Evolutionary conservation across 2,113 vertebrate species (phyloP), one percentile per base, ranked within the genome.

Genomic region (Carlito syrichta): DNA sequence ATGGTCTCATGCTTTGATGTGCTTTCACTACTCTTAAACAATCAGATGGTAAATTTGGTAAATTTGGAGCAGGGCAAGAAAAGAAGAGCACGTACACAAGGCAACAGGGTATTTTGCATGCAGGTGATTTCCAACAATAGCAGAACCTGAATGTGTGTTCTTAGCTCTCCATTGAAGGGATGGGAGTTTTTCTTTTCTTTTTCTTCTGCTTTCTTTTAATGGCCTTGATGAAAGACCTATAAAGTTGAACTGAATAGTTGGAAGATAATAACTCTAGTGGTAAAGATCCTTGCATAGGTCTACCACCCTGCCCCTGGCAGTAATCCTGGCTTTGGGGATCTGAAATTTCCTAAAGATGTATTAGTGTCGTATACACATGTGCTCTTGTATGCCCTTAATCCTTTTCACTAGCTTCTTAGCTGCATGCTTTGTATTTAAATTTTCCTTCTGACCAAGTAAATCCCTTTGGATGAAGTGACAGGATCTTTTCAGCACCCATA

Each of bases 401-500:
- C 99, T 98, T 99, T 99, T 99, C 98, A 98, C 98, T 98, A 98
- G 98, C 98, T 98, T 99, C 99, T 99, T 98, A 99, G 98, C 98
- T 98, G 98, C 98, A 98, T 98, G 98, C 98, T 99, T 99, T 99
- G 99, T 99, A 99, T 99, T 99, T 99, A 98, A 99, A 99, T 99
- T 99, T 99, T 99, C 98, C 99, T 98, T 99, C 98, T 98, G 98
- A 99, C 99, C 99, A 99, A 99, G 98, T 99, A 99, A 99, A 99
- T 99, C 99, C 99, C 99, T 98, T 98, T 98, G 99, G 99, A 98
- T 98, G 97, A 99, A 99, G 99, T 99, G 99, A 99, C 99, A 99
- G 99, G 99, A 98, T 98, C 99, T 99, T 99, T 99, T 99, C 99
- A 99, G 99, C 98, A 98, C 98, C 99, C 99, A 98, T 99, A 98